phyloP scores from a whole-genome alignment of 2,113 vertebrate species.

The Brachionichthys hirsutus region DNA sequence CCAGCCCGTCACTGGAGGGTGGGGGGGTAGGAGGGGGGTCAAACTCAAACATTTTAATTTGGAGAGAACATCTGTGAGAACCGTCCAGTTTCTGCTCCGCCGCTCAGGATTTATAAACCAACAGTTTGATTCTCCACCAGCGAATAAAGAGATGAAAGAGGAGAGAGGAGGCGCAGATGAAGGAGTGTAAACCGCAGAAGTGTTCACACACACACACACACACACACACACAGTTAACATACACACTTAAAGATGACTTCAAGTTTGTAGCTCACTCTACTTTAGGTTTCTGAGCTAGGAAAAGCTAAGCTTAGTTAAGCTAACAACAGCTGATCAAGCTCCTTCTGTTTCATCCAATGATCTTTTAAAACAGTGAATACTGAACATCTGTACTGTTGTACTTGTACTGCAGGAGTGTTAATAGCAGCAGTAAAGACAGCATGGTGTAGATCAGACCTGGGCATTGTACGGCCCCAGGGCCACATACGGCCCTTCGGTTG shows the following conservation, averaged over 20 bases:
- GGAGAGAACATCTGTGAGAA: conserved; percentile 47
- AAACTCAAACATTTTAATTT: conserved; percentile 52
- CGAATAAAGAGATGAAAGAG: conserved; percentile 1
- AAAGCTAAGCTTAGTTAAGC: not conserved
- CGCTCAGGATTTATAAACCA: conserved; percentile 40
- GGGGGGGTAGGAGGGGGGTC: not conserved
- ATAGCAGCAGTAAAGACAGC: too few species aligned
- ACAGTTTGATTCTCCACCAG: conserved; percentile 23
- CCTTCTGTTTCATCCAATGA: too few species aligned
- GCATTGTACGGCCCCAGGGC: too few species aligned
- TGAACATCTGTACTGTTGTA: too few species aligned
- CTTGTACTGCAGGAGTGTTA: too few species aligned
- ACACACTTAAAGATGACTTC: too few species aligned
- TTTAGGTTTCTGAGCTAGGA: too few species aligned
- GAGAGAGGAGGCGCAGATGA: conserved; percentile 30
- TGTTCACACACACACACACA: conserved; percentile 17
- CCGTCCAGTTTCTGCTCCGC: conserved; percentile 46
- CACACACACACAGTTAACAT: not conserved
- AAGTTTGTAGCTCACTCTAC: too few species aligned
- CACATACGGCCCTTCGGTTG: too few species aligned
- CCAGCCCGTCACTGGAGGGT: conserved; percentile 1
- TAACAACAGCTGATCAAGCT: too few species aligned
- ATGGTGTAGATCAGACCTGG: too few species aligned
- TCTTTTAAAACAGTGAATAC: too few species aligned
- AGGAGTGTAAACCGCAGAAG: conserved; percentile 46